A percentile compares a stretch with the other conserved stretches of the same genome.
phyloP scores from a whole-genome alignment of 2,888 invertebrate species.

The Andrena chrysosceles region DNA sequence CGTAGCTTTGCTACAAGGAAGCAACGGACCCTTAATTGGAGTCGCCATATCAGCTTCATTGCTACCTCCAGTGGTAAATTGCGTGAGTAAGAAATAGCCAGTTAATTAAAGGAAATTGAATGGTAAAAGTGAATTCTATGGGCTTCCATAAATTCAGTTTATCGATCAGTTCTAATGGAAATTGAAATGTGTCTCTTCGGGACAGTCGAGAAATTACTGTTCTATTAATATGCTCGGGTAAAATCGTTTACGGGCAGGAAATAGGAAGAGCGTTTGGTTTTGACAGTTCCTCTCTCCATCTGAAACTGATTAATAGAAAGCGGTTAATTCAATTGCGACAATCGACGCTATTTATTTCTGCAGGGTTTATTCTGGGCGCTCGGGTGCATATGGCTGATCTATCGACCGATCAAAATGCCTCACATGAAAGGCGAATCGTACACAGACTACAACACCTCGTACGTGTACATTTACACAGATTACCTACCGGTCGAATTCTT shows the following conservation, averaged over 20 bases:
- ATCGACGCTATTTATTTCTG: conserved; percentile 28
- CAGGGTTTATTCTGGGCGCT: conserved; percentile 91
- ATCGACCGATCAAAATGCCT: conserved; percentile 89
- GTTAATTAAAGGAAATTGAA: background rate
- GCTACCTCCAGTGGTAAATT: conserved; percentile 94
- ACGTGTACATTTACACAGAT: conserved; percentile 89
- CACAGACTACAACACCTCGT: conserved; percentile 87
- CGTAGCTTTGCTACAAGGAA: conserved; percentile 93
- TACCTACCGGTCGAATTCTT: conserved; percentile 92
- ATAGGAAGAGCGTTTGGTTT: background rate
- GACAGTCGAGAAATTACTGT: too few relatives aligned
- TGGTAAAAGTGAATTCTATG: background rate
- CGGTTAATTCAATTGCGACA: conserved; percentile 8
- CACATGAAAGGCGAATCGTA: conserved; percentile 89
- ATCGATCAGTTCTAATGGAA: background rate
- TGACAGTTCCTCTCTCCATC: background rate
- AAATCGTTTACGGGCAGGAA: too few relatives aligned
- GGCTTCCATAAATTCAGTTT: background rate
- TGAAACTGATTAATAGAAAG: conserved; percentile 10
- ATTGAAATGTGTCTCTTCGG: background rate
- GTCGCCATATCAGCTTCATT: conserved; percentile 96
- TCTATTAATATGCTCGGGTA: too few relatives aligned
- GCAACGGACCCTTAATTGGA: conserved; percentile 93
- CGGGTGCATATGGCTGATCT: conserved; percentile 90
- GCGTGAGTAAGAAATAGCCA: conserved; percentile 87